Conservation (phyloP, 2,888 invertebrate genomes). For the Cabera pusaria region DNA sequence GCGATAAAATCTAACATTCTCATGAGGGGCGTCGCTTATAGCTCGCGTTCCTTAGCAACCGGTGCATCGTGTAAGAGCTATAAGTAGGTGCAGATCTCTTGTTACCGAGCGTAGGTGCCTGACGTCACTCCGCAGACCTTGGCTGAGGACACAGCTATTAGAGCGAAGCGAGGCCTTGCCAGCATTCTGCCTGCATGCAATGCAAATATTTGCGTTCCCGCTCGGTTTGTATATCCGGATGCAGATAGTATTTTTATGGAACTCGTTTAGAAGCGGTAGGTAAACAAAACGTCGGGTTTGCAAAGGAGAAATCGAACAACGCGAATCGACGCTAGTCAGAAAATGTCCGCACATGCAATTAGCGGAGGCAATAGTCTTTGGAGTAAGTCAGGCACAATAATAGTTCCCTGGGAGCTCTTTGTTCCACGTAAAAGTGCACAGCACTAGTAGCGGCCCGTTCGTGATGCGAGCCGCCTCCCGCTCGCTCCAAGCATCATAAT, state of each 20-base stretch:
- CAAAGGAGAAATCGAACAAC: slow-evolving; percentile 5
- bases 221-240: slow-evolving; percentile 27
- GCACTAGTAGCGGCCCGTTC: slow-evolving; percentile 31
- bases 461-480: slow-evolving; percentile 50
- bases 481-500: slow-evolving; percentile 49
- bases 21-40: slow-evolving; percentile 20
- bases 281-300: background rate
- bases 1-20: slow-evolving; percentile 20
- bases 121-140: slow-evolving; percentile 75
- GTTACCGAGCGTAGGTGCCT: slow-evolving; percentile 64
- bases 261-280: slow-evolving; percentile 3
- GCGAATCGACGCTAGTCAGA: slow-evolving; percentile 6
- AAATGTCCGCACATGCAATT: slow-evolving; percentile 26
- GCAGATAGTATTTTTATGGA: slow-evolving; percentile 14
- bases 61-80: slow-evolving; percentile 31
- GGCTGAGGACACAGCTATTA: slow-evolving; percentile 74
- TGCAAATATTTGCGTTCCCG: slow-evolving; percentile 42
- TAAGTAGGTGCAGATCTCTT: slow-evolving; percentile 56
- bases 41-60: slow-evolving; percentile 37
- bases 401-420: slow-evolving; percentile 51
- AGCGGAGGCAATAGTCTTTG: slow-evolving; percentile 22
- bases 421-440: slow-evolving; percentile 46
- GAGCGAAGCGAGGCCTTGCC: slow-evolving; percentile 70
- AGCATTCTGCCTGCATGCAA: slow-evolving; percentile 67
- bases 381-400: slow-evolving; percentile 37